Evolutionary conservation across 2,888 invertebrate species (phyloP).

Genomic region (Drosophila multiciliata): DNA sequence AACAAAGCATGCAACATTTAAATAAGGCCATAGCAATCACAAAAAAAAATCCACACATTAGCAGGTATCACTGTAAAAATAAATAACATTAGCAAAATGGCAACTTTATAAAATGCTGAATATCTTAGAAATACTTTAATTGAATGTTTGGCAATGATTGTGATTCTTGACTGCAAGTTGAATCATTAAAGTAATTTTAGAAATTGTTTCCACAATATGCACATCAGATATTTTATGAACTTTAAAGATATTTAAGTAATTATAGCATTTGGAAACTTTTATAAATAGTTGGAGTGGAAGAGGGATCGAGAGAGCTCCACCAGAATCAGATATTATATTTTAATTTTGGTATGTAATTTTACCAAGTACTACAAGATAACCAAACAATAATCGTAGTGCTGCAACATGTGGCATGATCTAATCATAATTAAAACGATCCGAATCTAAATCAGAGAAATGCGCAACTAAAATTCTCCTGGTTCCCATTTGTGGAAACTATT

Average conservation of each 20-base stretch:
- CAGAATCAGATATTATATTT: too few species aligned
- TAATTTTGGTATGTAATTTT: too few species aligned
- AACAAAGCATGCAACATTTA: conserved; percentile 24
- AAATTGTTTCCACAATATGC: too few species aligned
- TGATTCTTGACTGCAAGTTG: background rate
- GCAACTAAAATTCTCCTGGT: background rate
- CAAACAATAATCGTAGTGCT: background rate
- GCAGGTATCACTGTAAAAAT: background rate
- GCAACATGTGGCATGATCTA: background rate
- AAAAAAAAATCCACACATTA: conserved; percentile 14
- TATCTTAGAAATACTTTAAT: background rate
- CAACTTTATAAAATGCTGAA: background rate
- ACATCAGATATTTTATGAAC: too few species aligned
- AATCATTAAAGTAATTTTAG: too few species aligned
- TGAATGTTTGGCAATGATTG: background rate
- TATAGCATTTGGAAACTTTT: too few species aligned
- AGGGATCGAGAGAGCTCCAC: too few species aligned
- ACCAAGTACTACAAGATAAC: background rate
- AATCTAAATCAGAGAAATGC: background rate
- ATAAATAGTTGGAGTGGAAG: too few species aligned
- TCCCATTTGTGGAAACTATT: background rate
- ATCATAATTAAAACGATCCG: background rate
- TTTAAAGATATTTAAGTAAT: too few species aligned
- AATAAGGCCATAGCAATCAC: conserved; percentile 21
- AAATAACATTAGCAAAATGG: background rate